A percentile compares a stretch with the other conserved stretches of the same genome.
phyloP scores from a whole-genome alignment of 2,797 vertebrate genomes.

The Spatula clypeata region DNA sequence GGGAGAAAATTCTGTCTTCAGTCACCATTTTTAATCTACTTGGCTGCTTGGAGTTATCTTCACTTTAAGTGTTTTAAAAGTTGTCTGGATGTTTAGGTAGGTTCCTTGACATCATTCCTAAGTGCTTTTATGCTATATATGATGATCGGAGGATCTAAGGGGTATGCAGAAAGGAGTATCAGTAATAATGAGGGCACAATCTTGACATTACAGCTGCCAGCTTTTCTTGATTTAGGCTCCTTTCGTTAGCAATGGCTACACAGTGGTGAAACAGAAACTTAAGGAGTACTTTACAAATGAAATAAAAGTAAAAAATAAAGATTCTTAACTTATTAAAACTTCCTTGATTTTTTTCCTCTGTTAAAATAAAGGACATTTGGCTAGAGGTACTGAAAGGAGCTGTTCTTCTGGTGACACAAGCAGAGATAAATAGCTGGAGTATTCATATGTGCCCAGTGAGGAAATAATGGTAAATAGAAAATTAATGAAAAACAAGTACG shows the following conservation, averaged over 20 bases:
- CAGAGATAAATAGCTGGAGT: not conserved
- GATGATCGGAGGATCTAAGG: conserved; percentile 38
- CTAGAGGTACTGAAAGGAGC: not conserved
- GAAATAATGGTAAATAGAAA: conserved; percentile 9
- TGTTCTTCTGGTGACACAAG: not conserved
- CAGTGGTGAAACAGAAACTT: not conserved
- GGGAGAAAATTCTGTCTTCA: conserved; percentile 49
- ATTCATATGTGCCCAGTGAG: not conserved
- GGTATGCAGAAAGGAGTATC: not conserved
- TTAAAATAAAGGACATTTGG: not conserved
- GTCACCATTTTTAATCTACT: conserved; percentile 69
- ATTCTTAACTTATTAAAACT: not conserved
- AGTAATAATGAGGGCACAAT: conserved; percentile 21
- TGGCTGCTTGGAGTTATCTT: conserved; percentile 43
- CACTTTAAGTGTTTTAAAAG: conserved; percentile 51
- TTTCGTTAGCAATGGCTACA: not conserved
- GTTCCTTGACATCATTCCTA: conserved; percentile 41
- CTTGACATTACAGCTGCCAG: conserved; percentile 30
- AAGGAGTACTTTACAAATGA: not conserved
- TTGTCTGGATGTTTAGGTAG: conserved; percentile 51
- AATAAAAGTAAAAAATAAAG: not conserved
- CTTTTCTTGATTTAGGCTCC: not conserved
- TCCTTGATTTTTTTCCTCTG: not conserved
- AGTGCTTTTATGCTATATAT: conserved; percentile 35
- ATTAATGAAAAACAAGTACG: conserved; percentile 16